A percentile compares a stretch with the other conserved stretches of the same genome.
Conservation (phyloP, 2,888 invertebrate genomes). For the Pammene aurita region DNA sequence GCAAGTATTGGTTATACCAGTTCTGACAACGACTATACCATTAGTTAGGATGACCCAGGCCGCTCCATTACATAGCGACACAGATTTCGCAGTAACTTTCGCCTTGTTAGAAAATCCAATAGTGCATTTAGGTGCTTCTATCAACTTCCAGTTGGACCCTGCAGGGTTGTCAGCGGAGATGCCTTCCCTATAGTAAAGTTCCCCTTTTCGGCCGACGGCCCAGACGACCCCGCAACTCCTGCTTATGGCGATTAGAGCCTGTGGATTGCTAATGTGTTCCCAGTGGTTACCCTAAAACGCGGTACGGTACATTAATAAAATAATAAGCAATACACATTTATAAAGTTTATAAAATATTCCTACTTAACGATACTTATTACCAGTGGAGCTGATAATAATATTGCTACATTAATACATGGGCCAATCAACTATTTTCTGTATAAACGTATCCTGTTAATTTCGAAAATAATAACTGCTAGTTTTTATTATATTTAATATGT, state of each 20-base stretch:
- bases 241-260: conserved; percentile 89
- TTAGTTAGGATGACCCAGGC: conserved; percentile 92
- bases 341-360: neutral
- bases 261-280: conserved; percentile 92
- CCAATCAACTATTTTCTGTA: no score
- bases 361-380: neutral
- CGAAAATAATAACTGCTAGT: no score
- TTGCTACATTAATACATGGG: no score
- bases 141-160: conserved; percentile 90
- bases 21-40: conserved; percentile 89
- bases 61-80: conserved; percentile 87
- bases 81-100: conserved; percentile 84
- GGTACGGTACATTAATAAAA: neutral
- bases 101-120: conserved; percentile 64
- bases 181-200: conserved; percentile 91
- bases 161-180: conserved; percentile 86
- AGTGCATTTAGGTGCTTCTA: conserved; percentile 84
- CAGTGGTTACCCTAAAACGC: conserved; percentile 86
- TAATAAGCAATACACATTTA: neutral
- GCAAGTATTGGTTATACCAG: conserved; percentile 88
- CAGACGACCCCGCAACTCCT: conserved; percentile 89
- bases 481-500: no score
- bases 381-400: neutral
- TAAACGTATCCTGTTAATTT: no score
- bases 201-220: conserved; percentile 94